These are phyloP conservation scores for Enteromius afrohamiltoni DNA, from an alignment of 2,797 vertebrate species.

Conservation along the genomic window DNA sequence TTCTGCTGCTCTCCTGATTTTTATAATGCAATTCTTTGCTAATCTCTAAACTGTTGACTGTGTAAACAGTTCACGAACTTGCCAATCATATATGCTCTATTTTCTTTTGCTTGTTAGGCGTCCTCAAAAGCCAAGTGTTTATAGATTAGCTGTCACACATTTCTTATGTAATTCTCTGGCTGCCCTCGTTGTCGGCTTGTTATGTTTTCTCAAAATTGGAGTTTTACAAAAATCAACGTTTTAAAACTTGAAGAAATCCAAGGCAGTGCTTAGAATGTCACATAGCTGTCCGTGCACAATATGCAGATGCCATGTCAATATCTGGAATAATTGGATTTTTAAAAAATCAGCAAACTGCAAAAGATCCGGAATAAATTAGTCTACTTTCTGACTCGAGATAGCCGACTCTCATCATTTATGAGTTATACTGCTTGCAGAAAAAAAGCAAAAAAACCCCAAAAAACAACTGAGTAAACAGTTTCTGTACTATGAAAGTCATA, in stretches of 20 bases:
- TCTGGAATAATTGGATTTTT: constrained; percentile 36
- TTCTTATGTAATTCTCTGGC: constrained; percentile 7
- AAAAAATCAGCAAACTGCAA: constrained; percentile 15
- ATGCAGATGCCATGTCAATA: background rate
- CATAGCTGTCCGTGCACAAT: constrained; percentile 1
- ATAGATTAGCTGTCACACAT: constrained; percentile 25
- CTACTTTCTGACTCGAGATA: background rate
- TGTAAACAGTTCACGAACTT: constrained; percentile 7
- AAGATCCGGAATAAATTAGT: constrained; percentile 31
- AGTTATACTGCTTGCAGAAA: background rate
- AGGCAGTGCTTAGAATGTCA: background rate
- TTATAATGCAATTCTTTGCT: background rate
- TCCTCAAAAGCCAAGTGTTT: constrained; percentile 23
- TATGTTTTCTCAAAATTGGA: constrained; percentile 11
- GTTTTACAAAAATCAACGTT: constrained; percentile 16
- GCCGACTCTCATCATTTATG: constrained; percentile 13
- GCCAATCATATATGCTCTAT: constrained; percentile 14
- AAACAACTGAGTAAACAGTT: constrained; percentile 38
- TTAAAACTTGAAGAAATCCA: constrained; percentile 26
- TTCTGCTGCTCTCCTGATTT: background rate
- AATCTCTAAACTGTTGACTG: background rate
- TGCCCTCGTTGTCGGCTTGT: background rate
- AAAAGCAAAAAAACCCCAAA: background rate
- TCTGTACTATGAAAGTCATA: constrained; percentile 11
- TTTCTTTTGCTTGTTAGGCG: constrained; percentile 10